Base-by-base conservation (phyloP, 2,888 invertebrate species). In the Ctena decussata region DNA sequence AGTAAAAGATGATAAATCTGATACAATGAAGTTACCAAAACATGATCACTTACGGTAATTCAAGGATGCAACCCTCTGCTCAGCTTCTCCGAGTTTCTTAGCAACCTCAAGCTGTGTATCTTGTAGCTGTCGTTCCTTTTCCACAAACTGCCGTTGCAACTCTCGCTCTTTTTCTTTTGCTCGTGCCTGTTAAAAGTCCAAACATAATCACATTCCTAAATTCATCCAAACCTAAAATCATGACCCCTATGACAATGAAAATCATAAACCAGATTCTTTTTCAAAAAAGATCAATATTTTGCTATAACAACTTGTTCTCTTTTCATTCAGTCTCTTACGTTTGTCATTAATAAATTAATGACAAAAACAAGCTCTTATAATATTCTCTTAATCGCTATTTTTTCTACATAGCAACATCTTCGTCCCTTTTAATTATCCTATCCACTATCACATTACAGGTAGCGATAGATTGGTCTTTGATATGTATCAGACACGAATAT, bases 51-150 rank as follows among this genome's bases (percentile, higher is more conserved):
- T 65, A 65, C 65, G 65, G 78, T 94, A 93, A 87, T 95, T 96
- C 81, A 96, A 92, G 69, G 95, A 93, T 78, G 94, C 89, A 49
- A 95, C 95, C 90, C 94, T 94, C 84, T 95, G 94, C 90, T 96
- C 96, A 37, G 96, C 95, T 85, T 96, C 96, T 71, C 96, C 95
- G 41, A 96, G 93, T 91, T 96, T 96, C 88, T 93, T 94, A 49
- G 94, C 95, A 73, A 96, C 94, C n/a, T 93, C 86, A 73, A 95
- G 89, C 88, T 96, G 95, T 21, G 94, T 94, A 80, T 96, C 96
- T 80, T 95, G 94, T 71, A 95, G 93, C 53, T 96, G 95, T 74
- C 95, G 93, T 89, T 96, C 96, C 82, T 95, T 95, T 77, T 96
- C 96, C 37, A 94, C 94, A 92, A 96, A 95, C 89, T 91, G 81